A percentile compares a stretch with the other conserved stretches of the same genome.
Evolutionary conservation across 2,113 vertebrate genomes (phyloP).

Genomic region (Syngnathus typhle): DNA sequence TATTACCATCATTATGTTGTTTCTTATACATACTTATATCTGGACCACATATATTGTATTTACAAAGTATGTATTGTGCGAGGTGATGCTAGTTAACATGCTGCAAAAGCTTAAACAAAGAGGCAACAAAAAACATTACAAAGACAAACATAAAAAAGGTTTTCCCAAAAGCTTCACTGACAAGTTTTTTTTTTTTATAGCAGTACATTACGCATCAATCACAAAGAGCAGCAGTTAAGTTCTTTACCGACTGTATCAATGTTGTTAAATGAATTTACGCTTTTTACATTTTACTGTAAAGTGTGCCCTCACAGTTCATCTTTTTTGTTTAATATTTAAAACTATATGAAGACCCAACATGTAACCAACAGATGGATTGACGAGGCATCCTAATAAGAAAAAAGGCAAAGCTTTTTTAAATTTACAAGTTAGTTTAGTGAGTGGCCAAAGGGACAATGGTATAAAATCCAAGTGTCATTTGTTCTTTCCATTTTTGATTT

Average conservation of each 20-base stretch:
- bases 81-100: slow-evolving; percentile 4
- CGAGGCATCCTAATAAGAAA: too few relatives aligned
- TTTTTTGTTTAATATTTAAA: not conserved
- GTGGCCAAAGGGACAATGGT: not conserved
- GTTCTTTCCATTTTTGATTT: not conserved
- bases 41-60: slow-evolving; percentile 26
- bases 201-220: slow-evolving; percentile 29
- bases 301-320: not conserved
- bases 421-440: not conserved
- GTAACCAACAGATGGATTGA: not conserved
- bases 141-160: not conserved
- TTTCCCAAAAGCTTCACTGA: slow-evolving; percentile 16
- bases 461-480: not conserved
- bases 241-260: not conserved
- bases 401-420: not conserved
- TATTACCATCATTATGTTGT: slow-evolving; percentile 51
- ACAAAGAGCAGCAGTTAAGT: not conserved
- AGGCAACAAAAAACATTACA: slow-evolving; percentile 35
- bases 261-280: not conserved
- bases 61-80: slow-evolving; percentile 25
- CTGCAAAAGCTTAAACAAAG: slow-evolving; percentile 43
- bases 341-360: not conserved
- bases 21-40: slow-evolving; percentile 20
- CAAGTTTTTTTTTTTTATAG: slow-evolving; percentile 3
- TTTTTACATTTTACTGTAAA: not conserved